Percentiles rank a stretch among this genome's conserved stretches.
These are phyloP conservation scores for Drosophila falleni DNA, from an alignment of 2,888 invertebrate genomes.

Conservation along the genomic window DNA sequence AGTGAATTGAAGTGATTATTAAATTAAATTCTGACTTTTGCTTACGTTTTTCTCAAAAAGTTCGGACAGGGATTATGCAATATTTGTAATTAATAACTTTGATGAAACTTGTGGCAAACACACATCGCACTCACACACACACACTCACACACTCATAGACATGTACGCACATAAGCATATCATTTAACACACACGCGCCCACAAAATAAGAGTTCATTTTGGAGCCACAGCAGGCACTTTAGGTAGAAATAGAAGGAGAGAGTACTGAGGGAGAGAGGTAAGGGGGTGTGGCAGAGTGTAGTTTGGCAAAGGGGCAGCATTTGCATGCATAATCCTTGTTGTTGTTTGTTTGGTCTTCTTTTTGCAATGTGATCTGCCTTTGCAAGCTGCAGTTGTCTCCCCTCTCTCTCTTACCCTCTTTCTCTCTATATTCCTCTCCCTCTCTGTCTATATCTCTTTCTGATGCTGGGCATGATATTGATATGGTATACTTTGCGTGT, in stretches of 20 bases:
- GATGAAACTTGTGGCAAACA: constrained; percentile 40
- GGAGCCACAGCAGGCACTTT: constrained; percentile 20
- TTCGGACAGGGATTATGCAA: constrained; percentile 21
- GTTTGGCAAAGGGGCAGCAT: constrained; percentile 12
- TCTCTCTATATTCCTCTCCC: background rate
- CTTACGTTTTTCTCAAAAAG: constrained; percentile 1
- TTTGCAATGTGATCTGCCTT: constrained; percentile 49
- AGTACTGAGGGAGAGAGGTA: background rate
- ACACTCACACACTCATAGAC: background rate
- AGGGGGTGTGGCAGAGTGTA: constrained; percentile 1
- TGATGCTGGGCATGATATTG: constrained; percentile 60
- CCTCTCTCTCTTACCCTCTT: no score
- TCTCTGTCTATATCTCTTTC: background rate
- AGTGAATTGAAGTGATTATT: background rate
- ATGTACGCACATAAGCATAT: constrained; percentile 49
- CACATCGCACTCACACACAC: constrained; percentile 23
- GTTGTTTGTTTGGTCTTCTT: constrained; percentile 25
- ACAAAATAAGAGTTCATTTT: constrained; percentile 52
- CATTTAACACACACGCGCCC: constrained; percentile 50
- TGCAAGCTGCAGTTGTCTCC: constrained; percentile 39
- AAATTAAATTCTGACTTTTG: background rate
- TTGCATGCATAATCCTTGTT: constrained; percentile 47
- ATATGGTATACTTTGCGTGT: constrained; percentile 46
- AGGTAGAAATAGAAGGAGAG: background rate
- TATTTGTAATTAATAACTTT: constrained; percentile 70